Evolutionary conservation across 2,113 vertebrate genomes (phyloP), one percentile per base, ranked within the genome.

Genomic region (Aegypius monachus): DNA sequence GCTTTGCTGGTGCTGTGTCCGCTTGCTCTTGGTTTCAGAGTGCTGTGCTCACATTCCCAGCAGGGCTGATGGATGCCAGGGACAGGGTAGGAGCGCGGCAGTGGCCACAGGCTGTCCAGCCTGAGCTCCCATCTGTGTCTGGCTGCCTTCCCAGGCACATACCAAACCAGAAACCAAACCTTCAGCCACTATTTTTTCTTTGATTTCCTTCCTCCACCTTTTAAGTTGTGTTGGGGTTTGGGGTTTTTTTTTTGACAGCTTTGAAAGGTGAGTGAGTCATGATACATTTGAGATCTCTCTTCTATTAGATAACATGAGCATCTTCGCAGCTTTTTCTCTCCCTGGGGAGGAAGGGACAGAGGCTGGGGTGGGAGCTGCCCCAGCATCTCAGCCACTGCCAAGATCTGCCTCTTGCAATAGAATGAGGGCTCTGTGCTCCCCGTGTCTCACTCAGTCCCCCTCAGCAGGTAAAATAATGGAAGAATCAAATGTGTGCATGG

Each of bases 181-280:
- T 80, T 40, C 58, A 68, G 71, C 40, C 6, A 10, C 58, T 73
- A 8, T 13, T 80, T 73, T 52, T 32, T 13, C 50, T 83, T 65
- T 65, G 6, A 78, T 93, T 94, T 91, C 34, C 40, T 86, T 85
- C 66, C 34, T 63, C 22, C 11, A 68, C 11, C n/a, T 87, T 85
- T 82, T 11, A 86, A 81, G 27, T 48, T 87, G 48, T 83, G 34
- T 83, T 86, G 43, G 5, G 29, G 38, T 85, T 92, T 7, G 25
- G 26, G 25, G 36, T 38, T 13, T 3, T 8, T 50, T 72, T 88
- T 70, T 32, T 94, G 40, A 82, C 92, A 93, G 40, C 62, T 94
- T 87, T 91, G 74, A 71, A 85, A 94, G 85, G 81, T 90, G 84
- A 82, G 61, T 96, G 73, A 94, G 68, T 95, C 93, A 95, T 80